Evolutionary conservation across 2,113 vertebrate species (phyloP), one percentile per base, ranked within the genome.

Genomic region (Rhinolophus ferrumequinum): DNA sequence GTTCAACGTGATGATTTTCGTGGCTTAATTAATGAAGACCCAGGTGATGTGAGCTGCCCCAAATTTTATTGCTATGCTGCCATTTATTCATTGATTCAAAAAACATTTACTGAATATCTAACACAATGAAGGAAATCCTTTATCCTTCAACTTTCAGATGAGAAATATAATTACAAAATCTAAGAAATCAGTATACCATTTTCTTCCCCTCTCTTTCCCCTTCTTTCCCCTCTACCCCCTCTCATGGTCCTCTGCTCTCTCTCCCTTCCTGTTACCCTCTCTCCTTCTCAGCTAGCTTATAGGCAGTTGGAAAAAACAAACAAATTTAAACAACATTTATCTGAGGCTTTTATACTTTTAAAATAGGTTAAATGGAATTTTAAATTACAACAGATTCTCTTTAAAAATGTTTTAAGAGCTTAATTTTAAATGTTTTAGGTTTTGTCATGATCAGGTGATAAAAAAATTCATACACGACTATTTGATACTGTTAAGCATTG

Each of bases 371-470:
- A 86, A 58, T 93, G 19, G 64, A 50, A 38, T 81, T 77, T 60
- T 70, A 54, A 76, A 80, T 77, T 54, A 66, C 21, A 83, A 24
- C 14, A 56, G 3, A 72, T 95, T 93, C 38, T 75, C 35, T 67
- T 95, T 67, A 86, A 82, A 62, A 81, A 72, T 90, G n/a, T 70
- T 52, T 70, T 67, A 8, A 67, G 58, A 88, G 15, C 28, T 75
- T 80, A 94, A 44, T 89, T 96, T 84, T 85, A 93, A 97, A 62
- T 81, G 33, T 94, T 76, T 97, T 64, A 54, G 35, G 16, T 94
- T 84, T 96, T 64, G 26, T 93, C 84, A 88, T 95, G 28, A 69
- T 89, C 44, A 93, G 58, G 64, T 94, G 83, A 38, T 90, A 95
- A 41, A 44, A 90, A 1, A 67, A 70, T 95, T 90, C 67, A 87